Evolutionary conservation across 2,888 invertebrate genomes (phyloP), one percentile per base, ranked within the genome.

Genomic region (Brachylomia viminalis): DNA sequence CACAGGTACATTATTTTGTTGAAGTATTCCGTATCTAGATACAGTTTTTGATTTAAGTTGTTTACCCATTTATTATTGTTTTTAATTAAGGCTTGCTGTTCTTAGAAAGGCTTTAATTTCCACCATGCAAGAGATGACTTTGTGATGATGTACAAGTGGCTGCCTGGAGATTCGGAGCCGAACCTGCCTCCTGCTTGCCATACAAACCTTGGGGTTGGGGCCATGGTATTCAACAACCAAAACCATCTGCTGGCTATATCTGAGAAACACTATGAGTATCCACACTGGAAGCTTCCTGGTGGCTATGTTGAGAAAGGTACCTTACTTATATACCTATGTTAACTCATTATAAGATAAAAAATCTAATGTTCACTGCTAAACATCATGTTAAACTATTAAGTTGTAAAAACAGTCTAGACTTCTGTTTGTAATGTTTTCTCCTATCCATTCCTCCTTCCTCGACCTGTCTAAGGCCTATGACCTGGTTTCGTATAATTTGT

Each of bases 251-350:
- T 99, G 74, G 98, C 98, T 1, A 98, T 99, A 54, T 97, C 98
- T 80, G 99, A 99, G 92, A 98, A 97, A 90, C 97, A 97, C 91
- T 97, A 97, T 88, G 93, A 96, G 27, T 94, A 95, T 75, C 97
- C 97, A 4, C 97, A 97, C 89, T 99, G 99, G 99, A 99, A 99
- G 94, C 95, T 99, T 15, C 99, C 99, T 23, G 99, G 99, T 72
- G 99, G 99, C 72, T 98, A 98, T 95, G 98, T 98, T 27, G 98
- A 99, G 91, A 98, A 97, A 94, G 98, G 98, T 98, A 93, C 11
- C 7, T 67, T 58, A 47, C 1, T 49, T n/a, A 27, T 13, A 38
- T n/a, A n/a, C n/a, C n/a, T n/a, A n/a, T 42, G 4, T 38, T n/a
- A 52, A 38, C 8, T 59, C 2, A 64, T 73, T 20, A 15, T n/a